A percentile compares a stretch with the other conserved stretches of the same genome.
Evolutionary conservation across 2,888 invertebrate genomes (phyloP).

Genomic region (Zele albiditarsus): DNA sequence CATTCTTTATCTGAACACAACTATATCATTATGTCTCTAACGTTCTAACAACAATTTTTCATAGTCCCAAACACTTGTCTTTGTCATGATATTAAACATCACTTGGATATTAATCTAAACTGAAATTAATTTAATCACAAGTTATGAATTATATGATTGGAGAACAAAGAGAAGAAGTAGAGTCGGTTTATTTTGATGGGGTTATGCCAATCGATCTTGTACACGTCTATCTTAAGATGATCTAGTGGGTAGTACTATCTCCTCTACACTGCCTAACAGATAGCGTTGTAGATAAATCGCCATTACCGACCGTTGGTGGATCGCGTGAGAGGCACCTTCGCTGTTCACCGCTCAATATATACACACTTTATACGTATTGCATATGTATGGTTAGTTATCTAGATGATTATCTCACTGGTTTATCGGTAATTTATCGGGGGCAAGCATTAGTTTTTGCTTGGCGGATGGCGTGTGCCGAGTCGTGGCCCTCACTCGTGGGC

Average conservation of each 20-base stretch:
- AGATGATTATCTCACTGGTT: slow-evolving; percentile 69
- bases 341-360: slow-evolving; percentile 34
- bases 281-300: slow-evolving; percentile 44
- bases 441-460: slow-evolving; percentile 72
- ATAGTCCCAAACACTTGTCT: background rate
- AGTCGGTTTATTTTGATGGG: background rate
- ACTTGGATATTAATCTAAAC: background rate
- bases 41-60: too few relatives aligned
- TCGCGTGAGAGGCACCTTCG: slow-evolving; percentile 33
- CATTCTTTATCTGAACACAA: too few relatives aligned
- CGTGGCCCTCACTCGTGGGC: slow-evolving; percentile 43
- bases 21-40: too few relatives aligned
- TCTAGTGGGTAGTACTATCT: background rate
- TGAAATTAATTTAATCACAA: background rate
- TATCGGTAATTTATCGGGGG: slow-evolving; percentile 72
- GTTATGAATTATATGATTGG: background rate
- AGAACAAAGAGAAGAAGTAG: background rate
- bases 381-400: slow-evolving; percentile 65
- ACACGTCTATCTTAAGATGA: background rate
- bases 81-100: background rate
- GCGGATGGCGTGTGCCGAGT: slow-evolving; percentile 68
- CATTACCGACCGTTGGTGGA: slow-evolving; percentile 30
- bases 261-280: slow-evolving; percentile 27
- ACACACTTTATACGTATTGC: slow-evolving; percentile 40
- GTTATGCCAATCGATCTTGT: background rate